Percentiles rank a stretch among this genome's conserved stretches.
These are phyloP conservation scores for Limenitis camilla DNA, from an alignment of 2,888 invertebrate genomes.

Conservation along the genomic window DNA sequence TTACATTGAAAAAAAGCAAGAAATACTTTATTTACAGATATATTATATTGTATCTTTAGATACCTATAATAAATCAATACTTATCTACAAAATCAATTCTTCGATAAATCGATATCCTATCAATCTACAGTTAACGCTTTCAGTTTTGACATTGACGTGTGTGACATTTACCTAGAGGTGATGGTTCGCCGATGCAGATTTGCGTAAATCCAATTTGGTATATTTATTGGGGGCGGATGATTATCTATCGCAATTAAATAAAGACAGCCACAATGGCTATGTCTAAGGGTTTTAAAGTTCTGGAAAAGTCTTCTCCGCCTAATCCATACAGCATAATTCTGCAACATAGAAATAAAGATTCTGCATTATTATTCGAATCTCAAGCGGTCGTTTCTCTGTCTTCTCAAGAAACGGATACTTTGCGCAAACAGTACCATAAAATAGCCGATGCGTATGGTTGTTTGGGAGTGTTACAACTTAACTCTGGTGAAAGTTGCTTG, in stretches of 20 bases:
- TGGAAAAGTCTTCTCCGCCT: conserved; percentile 89
- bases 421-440: conserved; percentile 92
- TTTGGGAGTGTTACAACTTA: conserved; percentile 92
- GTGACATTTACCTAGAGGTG: conserved; percentile 17
- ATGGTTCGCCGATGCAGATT: conserved; percentile 12
- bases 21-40: no score
- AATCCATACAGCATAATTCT: conserved; percentile 92
- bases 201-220: conserved; percentile 12
- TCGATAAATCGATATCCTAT: no score
- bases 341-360: conserved; percentile 90
- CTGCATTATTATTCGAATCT: conserved; percentile 92
- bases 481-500: conserved; percentile 87
- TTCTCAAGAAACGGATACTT: conserved; percentile 89
- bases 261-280: conserved; percentile 82
- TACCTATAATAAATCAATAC: no score
- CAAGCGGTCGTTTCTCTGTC: conserved; percentile 92
- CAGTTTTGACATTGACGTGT: conserved; percentile 4
- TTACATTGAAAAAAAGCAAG: no score
- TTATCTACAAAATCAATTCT: no score
- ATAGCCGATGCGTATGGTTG: conserved; percentile 96
- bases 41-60: no score
- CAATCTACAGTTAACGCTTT: not conserved
- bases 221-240: conserved; percentile 50
- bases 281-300: conserved; percentile 93
- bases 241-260: conserved; percentile 28